Base-by-base conservation (phyloP, 2,888 invertebrate genomes). In the Galeruca laticollis region DNA sequence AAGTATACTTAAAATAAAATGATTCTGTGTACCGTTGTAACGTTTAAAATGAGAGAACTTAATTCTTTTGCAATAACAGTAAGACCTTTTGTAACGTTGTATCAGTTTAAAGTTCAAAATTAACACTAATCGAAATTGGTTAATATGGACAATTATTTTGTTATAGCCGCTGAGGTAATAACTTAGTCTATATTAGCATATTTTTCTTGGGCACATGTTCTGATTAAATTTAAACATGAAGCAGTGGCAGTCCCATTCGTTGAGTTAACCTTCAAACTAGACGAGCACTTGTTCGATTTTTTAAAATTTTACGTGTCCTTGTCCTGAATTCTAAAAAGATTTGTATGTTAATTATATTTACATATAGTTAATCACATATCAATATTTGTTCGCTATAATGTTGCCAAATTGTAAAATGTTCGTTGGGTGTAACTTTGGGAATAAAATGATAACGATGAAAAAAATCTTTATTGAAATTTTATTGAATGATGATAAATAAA, bases 281-380 rank as follows among this genome's bases (percentile, higher is more conserved):
- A 20, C 21, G 51, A 51, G 6, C 54, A 31, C 33, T 54, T 54
- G 54, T 31, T 54, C 26, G 54, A 9, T 54, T 54, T 54, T 54
- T 26, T 8, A 31, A 54, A 54, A 54, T 54, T 33, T 54, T 31
- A 54, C 11, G 31, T n/a, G 31, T 54, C 54, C 54, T 54, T 54
- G 54, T 54, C 54, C 54, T 26, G 31, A 54, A 54, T 54, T 54
- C 54, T 31, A 31, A 26, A 54, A 31, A 31, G 6, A 54, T n/a
- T 54, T 54, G 26, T 54, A 54, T 54, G 54, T 54, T 54, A 54
- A 54, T 54, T n/a, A 13, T 31, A 54, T 54, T 54, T 31, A 54
- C 31, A 54, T 54, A n/a, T 6, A 54, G 11, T 15, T 54, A 54
- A 33, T 33, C 33, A 31, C 31, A 54, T 26, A 54, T 52, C 11